phyloP scores from a whole-genome alignment of 2,797 vertebrate species.

The Eulemur rubriventer region DNA sequence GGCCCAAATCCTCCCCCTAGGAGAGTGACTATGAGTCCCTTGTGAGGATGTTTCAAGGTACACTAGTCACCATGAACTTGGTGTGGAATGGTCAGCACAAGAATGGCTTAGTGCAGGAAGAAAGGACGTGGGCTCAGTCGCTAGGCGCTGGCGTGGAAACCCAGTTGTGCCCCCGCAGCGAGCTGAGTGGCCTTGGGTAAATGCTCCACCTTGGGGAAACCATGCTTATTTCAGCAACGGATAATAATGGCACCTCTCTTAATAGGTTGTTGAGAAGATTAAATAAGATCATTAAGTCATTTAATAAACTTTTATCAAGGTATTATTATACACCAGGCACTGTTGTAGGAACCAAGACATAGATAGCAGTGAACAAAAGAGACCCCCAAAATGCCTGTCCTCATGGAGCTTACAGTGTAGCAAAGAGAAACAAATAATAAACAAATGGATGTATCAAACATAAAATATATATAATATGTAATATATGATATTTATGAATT shows the following conservation, averaged over 20 bases:
- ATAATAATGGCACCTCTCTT: background rate
- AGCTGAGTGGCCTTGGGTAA: background rate
- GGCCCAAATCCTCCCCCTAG: background rate
- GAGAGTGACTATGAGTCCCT: background rate
- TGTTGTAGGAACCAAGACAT: background rate
- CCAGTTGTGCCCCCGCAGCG: background rate
- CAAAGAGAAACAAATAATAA: background rate
- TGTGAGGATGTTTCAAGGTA: background rate
- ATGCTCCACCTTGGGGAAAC: background rate
- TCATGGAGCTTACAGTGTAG: background rate
- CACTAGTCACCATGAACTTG: background rate
- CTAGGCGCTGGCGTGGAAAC: background rate
- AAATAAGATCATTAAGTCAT: background rate
- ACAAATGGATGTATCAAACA: background rate
- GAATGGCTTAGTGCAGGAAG: fast-evolving
- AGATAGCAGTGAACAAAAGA: background rate
- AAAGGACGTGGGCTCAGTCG: background rate
- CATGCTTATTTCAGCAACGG: background rate
- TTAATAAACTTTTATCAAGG: background rate
- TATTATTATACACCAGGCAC: background rate
- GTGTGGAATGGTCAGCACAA: background rate
- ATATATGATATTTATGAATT: background rate
- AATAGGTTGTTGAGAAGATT: background rate
- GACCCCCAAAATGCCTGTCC: background rate
- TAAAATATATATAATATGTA: background rate